These are phyloP conservation scores for Drepanosiphum platanoidis DNA, from an alignment of 2,888 invertebrate genomes.

Conservation along the genomic window DNA sequence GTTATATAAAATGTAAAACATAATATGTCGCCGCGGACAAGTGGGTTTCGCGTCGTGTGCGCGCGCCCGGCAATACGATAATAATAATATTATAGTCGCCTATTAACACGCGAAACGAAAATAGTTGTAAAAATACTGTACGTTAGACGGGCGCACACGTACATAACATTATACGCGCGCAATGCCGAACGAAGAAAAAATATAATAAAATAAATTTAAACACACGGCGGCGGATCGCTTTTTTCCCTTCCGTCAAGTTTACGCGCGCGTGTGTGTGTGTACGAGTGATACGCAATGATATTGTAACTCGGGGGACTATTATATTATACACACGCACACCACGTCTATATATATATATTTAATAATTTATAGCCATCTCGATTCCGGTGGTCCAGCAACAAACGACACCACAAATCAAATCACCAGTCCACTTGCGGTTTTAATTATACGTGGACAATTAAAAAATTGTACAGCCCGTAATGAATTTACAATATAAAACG, in stretches of 20 bases:
- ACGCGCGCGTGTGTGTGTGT: not conserved
- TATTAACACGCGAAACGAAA: not conserved
- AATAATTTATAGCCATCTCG: constrained; percentile 60
- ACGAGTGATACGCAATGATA: too few relatives aligned
- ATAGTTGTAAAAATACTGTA: constrained; percentile 2
- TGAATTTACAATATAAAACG: constrained; percentile 60
- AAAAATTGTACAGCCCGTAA: constrained; percentile 52
- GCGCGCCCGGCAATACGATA: not conserved
- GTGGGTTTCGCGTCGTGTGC: not conserved
- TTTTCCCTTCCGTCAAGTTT: constrained; percentile 4
- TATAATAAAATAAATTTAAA: not conserved
- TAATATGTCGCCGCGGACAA: not conserved
- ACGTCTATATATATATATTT: not conserved
- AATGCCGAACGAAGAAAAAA: constrained; percentile 9
- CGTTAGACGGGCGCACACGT: not conserved
- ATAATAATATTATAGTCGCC: not conserved
- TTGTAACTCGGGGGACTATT: constrained; percentile 14
- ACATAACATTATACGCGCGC: not conserved
- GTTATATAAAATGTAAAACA: not conserved
- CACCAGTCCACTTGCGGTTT: constrained; percentile 58
- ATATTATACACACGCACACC: not conserved
- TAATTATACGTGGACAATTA: constrained; percentile 58
- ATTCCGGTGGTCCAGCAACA: constrained; percentile 58
- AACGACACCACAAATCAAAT: constrained; percentile 61
- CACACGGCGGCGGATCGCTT: not conserved